A percentile compares a stretch with the other conserved stretches of the same genome.
Conservation (phyloP, 2,797 vertebrate species). For the Sebastes matsubarae region DNA sequence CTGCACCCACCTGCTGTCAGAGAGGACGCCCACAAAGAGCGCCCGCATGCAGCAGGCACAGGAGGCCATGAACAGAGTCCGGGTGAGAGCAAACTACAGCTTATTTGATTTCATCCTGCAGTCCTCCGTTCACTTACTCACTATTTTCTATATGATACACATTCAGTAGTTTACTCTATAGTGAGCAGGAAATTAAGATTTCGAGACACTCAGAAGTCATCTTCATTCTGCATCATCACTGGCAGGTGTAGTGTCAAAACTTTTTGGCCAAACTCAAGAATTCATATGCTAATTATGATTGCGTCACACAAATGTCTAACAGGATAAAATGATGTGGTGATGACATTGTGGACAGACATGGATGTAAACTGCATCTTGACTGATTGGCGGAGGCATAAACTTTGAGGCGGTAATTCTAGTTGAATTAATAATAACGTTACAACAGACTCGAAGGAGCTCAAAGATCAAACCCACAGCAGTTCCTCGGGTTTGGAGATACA, state of each 20-base stretch:
- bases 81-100: constrained; percentile 82
- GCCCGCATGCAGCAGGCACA: constrained; percentile 98
- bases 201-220: not conserved
- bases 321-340: not conserved
- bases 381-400: not conserved
- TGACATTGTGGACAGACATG: not conserved
- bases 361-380: not conserved
- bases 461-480: not conserved
- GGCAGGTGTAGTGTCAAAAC: not conserved
- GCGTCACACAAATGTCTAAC: not conserved
- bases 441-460: not conserved
- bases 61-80: constrained; percentile 94
- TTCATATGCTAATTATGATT: too few relatives aligned
- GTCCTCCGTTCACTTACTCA: not conserved
- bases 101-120: not conserved
- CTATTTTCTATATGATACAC: not conserved
- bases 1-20: constrained; percentile 95
- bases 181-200: not conserved
- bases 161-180: not conserved
- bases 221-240: not conserved
- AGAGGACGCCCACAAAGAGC: constrained; percentile 94
- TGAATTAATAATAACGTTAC: not conserved
- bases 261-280: not conserved
- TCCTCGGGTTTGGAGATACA: not conserved
- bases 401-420: rapidly evolving